Base-by-base conservation (phyloP, 2,888 invertebrate genomes). In the Argyra leucocephala region DNA sequence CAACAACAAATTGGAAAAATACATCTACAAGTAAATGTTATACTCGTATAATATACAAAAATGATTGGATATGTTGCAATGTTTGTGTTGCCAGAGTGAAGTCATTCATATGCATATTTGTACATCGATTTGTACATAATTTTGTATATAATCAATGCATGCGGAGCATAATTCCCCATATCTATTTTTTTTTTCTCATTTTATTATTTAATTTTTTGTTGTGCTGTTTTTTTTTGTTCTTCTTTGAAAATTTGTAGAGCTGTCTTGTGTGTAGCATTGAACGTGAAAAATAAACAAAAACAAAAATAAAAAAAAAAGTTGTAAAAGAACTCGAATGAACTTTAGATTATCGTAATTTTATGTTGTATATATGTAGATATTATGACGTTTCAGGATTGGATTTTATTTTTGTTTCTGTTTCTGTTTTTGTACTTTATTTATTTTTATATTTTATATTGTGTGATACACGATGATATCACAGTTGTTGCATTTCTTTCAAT, bases 301-400 rank as follows among this genome's bases (percentile, higher is more conserved):
- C 3, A 48, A 48, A 48, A n/a, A 48, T 6, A 48, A 48, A 48
- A 48, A 48, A 48, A 9, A 18, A 5, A 48, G 9, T 48, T 48
- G 48, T 48, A n/a, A 48, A 48, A n/a, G 48, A 48, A 48, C 48
- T 48, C 48, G 15, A 48, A 48, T 48, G 48, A 48, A 48, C 48
- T 48, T 48, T 48, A 48, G 15, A 2, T 48, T 48, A 18, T 48
- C 48, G 48, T 48, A 15, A 48, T 48, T 48, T 48, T 48, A 5
- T n/a, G n/a, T n/a, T n/a, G n/a, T 48, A 12, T 48, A 15, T 9
- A 18, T 48, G 12, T 48, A 48, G 26, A 10, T 48, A 12, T 48
- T 48, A 48, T 48, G 48, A 48, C 48, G 48, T 48, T 48, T 9
- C 48, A 48, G 48, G 48, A 48, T 18, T 48, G 12, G 18, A n/a